phyloP scores from a whole-genome alignment of 2,113 vertebrate species.

The Trachemys scripta region DNA sequence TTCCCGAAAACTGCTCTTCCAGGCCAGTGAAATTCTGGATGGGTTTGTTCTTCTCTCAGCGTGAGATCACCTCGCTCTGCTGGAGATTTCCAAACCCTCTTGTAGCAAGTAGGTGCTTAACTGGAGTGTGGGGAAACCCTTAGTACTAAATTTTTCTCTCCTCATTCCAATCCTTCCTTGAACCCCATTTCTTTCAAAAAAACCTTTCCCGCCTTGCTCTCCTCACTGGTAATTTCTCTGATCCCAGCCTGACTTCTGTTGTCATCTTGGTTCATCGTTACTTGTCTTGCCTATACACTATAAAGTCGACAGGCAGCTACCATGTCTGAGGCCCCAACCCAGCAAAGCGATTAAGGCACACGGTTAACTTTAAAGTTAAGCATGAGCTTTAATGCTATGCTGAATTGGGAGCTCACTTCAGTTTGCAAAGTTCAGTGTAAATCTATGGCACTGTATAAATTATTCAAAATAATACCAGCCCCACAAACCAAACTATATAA shows the following conservation, averaged over 20 bases:
- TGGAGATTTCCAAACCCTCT: neutral
- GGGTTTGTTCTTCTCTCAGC: neutral
- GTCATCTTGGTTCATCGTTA: neutral
- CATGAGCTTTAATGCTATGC: neutral
- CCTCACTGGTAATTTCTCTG: neutral
- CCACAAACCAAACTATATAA: neutral
- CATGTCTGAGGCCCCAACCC: neutral
- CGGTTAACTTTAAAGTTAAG: neutral
- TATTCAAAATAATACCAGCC: neutral
- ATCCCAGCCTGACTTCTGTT: neutral
- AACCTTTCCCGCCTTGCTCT: neutral
- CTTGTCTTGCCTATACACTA: neutral
- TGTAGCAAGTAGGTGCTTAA: neutral
- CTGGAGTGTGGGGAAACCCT: neutral
- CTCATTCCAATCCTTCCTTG: neutral
- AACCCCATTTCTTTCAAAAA: neutral
- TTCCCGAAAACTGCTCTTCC: constrained; percentile 55
- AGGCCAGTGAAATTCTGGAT: constrained; percentile 32
- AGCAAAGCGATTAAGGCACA: neutral
- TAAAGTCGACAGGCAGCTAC: neutral
- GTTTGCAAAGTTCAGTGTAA: neutral
- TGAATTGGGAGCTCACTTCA: neutral
- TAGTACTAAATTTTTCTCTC: neutral
- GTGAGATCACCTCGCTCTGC: neutral
- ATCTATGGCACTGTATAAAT: neutral